phyloP scores from a whole-genome alignment of 2,888 invertebrate genomes.

The Salpingus planirostris region DNA sequence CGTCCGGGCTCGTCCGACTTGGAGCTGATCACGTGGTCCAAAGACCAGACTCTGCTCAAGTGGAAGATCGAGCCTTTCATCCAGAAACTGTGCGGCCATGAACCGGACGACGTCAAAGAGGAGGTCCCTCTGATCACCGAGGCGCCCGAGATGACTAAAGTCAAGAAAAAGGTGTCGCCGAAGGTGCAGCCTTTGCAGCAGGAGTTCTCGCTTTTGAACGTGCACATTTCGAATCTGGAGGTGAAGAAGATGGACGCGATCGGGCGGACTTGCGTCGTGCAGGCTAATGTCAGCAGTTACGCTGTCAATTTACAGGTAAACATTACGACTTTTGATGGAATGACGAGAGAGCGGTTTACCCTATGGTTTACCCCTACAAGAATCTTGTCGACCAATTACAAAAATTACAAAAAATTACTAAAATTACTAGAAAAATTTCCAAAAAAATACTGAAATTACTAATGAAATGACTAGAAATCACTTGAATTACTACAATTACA shows the following conservation, averaged over 20 bases:
- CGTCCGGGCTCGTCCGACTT: constrained; percentile 51
- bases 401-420: too few relatives aligned
- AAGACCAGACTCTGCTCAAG: constrained; percentile 84
- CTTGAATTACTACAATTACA: too few relatives aligned
- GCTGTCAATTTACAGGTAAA: constrained; percentile 51
- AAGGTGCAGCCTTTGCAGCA: constrained; percentile 58
- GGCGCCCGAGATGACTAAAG: constrained; percentile 13
- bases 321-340: too few relatives aligned
- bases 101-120: constrained; percentile 44
- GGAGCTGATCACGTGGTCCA: constrained; percentile 90
- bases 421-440: too few relatives aligned
- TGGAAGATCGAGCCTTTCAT: constrained; percentile 84
- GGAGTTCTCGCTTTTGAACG: constrained; percentile 67
- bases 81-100: constrained; percentile 71
- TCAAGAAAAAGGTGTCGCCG: constrained; percentile 28
- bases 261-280: constrained; percentile 50
- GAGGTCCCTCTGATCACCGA: constrained; percentile 8
- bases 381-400: too few relatives aligned
- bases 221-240: constrained; percentile 64
- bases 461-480: too few relatives aligned
- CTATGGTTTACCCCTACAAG: too few relatives aligned
- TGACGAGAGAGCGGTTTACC: too few relatives aligned
- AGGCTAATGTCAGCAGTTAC: constrained; percentile 46
- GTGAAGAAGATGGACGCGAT: constrained; percentile 46
- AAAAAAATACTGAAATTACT: too few relatives aligned